Evolutionary conservation across 2,113 vertebrate species (phyloP), one percentile per base, ranked within the genome.

Genomic region (human): DNA sequence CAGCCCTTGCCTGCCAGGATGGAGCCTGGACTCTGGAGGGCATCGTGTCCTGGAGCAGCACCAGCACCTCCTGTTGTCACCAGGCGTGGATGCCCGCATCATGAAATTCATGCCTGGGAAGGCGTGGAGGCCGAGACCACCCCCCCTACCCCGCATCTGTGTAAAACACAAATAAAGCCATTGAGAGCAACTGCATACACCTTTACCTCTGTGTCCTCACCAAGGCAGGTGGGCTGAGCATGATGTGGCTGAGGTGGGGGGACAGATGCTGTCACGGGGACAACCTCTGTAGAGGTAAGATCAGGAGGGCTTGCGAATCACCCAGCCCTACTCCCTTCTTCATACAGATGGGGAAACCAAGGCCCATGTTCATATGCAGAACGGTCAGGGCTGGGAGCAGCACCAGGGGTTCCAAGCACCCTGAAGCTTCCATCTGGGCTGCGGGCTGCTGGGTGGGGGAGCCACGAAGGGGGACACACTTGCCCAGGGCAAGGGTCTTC

Each of bases 21-120:
- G 0, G 40, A 45, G 12, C 72, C 72, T 45, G 72, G 72, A 73
- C 22, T 11, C 11, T 23, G 23, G 40, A 27, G 72, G 23, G 72
- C 72, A 45, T 43, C 13, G 12, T 43, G 40, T 43, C 40, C 40
- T 27, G 40, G 40, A 40, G 72, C 6, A 27, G 12, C 22, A 3
- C 22, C 23, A 27, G 72, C 40, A 27, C 72, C 72, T 75, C 72
- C 22, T 6, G 1, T 43, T 5, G 11, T 43, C 23, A 14, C 22
- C 6, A 0, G 12, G 6, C 5, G 3, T 98, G 12, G 99, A 99
- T 16, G 96, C 98, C 50, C 98, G 98, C 0, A 98, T 99, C 97
- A 99, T 98, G 1, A 90, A 93, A 80, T 97, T 99, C 55, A 98
- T 98, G 1, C 61, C 97, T 35, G 99, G 98, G 97, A 99, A 98